These are phyloP conservation scores for Periophthalmus modestus DNA, from an alignment of 2,113 vertebrate species.

Conservation along the genomic window DNA sequence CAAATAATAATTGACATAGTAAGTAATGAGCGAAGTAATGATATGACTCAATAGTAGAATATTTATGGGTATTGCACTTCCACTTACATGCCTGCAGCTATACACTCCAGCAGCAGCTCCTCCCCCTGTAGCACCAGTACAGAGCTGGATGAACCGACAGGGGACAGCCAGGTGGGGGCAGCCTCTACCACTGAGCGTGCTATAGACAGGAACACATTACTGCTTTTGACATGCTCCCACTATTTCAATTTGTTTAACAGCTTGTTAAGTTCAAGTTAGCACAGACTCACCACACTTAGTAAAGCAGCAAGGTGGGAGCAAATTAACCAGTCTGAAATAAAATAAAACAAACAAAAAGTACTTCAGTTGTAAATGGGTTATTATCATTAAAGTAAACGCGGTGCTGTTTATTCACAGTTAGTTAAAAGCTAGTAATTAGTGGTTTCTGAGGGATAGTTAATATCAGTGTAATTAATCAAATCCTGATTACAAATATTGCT, in stretches of 20 bases:
- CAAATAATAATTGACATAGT: too few species aligned
- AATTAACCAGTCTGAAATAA: conserved; percentile 81
- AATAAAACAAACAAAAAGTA: conserved; percentile 70
- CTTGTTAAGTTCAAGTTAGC: conserved; percentile 43
- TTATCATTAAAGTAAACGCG: not conserved
- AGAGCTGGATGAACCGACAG: conserved; percentile 85
- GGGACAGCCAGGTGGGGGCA: conserved; percentile 91
- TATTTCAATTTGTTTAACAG: not conserved
- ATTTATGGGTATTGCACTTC: not conserved
- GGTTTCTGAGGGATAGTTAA: too few species aligned
- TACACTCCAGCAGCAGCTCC: conserved; percentile 92
- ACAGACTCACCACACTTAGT: conserved; percentile 74
- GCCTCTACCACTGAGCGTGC: conserved; percentile 87
- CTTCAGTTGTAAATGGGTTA: conserved; percentile 27
- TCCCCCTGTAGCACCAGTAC: conserved; percentile 87
- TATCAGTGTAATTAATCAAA: too few species aligned
- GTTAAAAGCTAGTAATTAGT: too few species aligned
- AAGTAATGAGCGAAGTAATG: not conserved
- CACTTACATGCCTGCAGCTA: conserved; percentile 93
- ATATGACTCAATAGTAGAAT: conserved; percentile 18
- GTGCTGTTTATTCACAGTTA: too few species aligned
- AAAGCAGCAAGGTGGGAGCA: conserved; percentile 74
- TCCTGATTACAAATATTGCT: too few species aligned
- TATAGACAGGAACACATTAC: conserved; percentile 51
- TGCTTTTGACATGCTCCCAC: not conserved